These are phyloP conservation scores for Mandrillus leucophaeus DNA, from an alignment of 2,113 vertebrate genomes.

Conservation along the genomic window DNA sequence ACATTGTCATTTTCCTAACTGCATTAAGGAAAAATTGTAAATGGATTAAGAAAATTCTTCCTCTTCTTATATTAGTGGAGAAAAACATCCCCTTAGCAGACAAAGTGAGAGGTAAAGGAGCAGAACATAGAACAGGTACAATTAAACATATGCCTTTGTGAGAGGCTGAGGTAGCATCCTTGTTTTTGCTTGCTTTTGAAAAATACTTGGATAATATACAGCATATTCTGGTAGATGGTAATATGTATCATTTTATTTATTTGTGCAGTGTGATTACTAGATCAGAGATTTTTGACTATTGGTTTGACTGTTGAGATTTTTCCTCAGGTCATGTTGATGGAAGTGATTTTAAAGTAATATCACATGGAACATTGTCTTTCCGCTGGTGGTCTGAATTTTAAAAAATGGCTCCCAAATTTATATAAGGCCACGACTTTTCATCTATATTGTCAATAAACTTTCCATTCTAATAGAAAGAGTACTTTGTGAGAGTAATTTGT, in stretches of 20 bases:
- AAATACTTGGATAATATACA: background rate
- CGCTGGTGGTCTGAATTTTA: background rate
- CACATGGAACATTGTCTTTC: background rate
- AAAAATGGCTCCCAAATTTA: background rate
- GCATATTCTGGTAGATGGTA: background rate
- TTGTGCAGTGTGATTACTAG: background rate
- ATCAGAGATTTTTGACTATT: background rate
- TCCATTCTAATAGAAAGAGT: background rate
- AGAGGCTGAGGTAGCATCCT: background rate
- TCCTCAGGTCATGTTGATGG: background rate
- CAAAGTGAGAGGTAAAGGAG: background rate
- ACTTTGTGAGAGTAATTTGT: background rate
- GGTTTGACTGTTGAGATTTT: background rate
- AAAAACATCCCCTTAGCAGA: background rate
- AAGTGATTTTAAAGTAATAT: background rate
- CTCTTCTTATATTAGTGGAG: background rate
- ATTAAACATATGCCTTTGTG: background rate
- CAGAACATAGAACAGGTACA: background rate
- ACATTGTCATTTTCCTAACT: background rate
- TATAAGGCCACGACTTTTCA: background rate
- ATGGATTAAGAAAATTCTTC: background rate
- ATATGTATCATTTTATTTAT: background rate
- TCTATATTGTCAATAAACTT: background rate
- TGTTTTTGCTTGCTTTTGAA: background rate
- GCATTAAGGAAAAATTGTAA: background rate